Conservation (phyloP, 92 coral and sea anemone genomes). For the Heteractis magnifica region DNA sequence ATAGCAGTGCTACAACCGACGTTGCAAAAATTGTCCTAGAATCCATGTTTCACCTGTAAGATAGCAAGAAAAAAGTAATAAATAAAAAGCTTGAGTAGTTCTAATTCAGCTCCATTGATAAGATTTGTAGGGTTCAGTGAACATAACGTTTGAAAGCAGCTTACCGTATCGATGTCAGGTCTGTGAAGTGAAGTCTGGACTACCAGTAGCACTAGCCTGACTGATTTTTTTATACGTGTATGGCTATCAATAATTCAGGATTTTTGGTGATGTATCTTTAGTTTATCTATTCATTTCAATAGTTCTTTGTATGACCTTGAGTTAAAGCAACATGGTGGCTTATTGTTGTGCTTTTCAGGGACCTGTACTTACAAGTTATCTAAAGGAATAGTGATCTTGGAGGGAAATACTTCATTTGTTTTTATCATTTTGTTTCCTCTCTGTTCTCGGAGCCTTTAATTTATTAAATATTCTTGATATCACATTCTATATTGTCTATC, state of each 20-base stretch:
- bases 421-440: background rate
- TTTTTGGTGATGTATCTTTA: constrained; percentile 8
- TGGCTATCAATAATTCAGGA: constrained; percentile 21
- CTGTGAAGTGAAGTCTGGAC: constrained; percentile 19
- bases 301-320: constrained; percentile 15
- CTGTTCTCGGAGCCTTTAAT: background rate
- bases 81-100: background rate
- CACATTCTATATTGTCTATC: too few relatives aligned
- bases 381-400: background rate
- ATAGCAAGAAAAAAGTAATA: background rate
- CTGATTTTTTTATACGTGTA: background rate
- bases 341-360: constrained; percentile 1
- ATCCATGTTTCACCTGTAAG: constrained; percentile 29
- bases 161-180: constrained; percentile 10
- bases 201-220: constrained; percentile 7
- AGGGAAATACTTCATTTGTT: background rate
- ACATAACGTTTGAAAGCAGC: constrained; percentile 2
- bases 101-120: background rate
- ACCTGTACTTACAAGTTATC: constrained; percentile 6
- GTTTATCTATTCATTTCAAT: constrained; percentile 30
- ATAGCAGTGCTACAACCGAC: constrained; percentile 19
- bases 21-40: constrained; percentile 12
- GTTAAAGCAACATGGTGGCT: constrained; percentile 10
- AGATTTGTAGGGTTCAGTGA: background rate
- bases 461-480: background rate